A percentile compares a stretch with the other conserved stretches of the same genome.
Conservation (phyloP, 2,888 invertebrate genomes). For the Acrobeloides nanus region DNA sequence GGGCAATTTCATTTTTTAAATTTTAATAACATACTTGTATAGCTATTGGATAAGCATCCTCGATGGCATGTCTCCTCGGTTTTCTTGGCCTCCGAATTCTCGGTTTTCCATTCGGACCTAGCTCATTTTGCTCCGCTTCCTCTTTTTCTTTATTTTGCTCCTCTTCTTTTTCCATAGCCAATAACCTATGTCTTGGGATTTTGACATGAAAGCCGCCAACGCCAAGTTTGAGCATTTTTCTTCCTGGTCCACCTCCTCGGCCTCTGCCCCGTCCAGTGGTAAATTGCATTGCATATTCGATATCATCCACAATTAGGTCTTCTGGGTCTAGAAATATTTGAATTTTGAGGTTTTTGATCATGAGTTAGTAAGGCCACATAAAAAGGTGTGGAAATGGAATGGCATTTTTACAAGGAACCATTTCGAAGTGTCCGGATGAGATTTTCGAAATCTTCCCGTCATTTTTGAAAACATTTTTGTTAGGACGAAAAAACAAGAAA, state of each 20-base stretch:
- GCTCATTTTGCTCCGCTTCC: constrained; percentile 6
- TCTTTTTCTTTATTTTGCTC: constrained; percentile 24
- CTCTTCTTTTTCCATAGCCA: constrained; percentile 19
- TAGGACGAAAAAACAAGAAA: too few relatives aligned
- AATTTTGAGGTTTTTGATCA: too few relatives aligned
- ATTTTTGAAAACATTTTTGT: too few relatives aligned
- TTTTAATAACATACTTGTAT: constrained; percentile 26
- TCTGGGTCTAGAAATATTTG: too few relatives aligned
- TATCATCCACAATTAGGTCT: too few relatives aligned
- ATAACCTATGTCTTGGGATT: constrained; percentile 26
- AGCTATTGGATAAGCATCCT: constrained; percentile 68
- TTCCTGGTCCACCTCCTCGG: constrained; percentile 27
- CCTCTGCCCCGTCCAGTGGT: constrained; percentile 20
- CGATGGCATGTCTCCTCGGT: constrained; percentile 63
- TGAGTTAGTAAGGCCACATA: too few relatives aligned
- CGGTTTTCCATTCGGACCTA: constrained; percentile 21
- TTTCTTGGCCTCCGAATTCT: constrained; percentile 42
- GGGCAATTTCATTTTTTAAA: too few relatives aligned
- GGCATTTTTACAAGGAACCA: too few relatives aligned
- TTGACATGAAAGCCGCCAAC: constrained; percentile 52
- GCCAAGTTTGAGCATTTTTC: constrained; percentile 34
- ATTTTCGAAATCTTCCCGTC: too few relatives aligned
- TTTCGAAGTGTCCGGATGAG: too few relatives aligned
- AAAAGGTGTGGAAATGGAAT: too few relatives aligned
- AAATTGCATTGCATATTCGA: too few relatives aligned